Base-by-base conservation (phyloP, 2,888 invertebrate species). In the Hemicrepidius hirtus region DNA sequence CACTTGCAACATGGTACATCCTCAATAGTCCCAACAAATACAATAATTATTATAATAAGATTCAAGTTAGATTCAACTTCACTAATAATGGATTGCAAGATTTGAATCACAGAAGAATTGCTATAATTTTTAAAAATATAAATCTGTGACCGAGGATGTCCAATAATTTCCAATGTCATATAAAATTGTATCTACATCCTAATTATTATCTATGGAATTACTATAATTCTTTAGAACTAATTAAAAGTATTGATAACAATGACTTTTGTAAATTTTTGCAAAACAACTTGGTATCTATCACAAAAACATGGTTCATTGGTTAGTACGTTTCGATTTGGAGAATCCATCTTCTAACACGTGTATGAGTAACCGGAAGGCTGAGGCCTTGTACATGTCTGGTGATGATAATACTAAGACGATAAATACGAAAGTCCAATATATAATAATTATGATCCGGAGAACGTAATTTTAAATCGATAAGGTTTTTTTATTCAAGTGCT, bases 261-360 rank as follows among this genome's bases (percentile, higher is more conserved):
- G 9, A 32, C 9, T 9, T 32, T 32, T 9, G 32, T 32, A 9
- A n/a, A 3, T 46, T 46, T 18, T 9, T 20, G 18, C 46, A 20
- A 46, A 46, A 46, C 20, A 46, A 18, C 13, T 18, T 18, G 46
- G 3, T 46, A 46, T 46, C 46, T 46, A 13, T 46, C 20, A 46
- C 1, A 13, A 16, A 46, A 16, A 20, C 10, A 16, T 20, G 46
- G 46, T 46, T 46, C 46, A 46, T 18, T 46, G 46, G n/a, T n/a
- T n/a, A 20, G 20, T 37, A 20, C 37, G 57, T 37, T 57, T 57
- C 57, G 57, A 12, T 57, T 57, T 37, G 16, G 4, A 10, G 57
- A 57, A 57, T 7, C 20, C 57, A 57, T 57, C 57, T 57, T 37
- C 28, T 7, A 16, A 16, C 57, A 57, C 57, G 57, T 57, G 55